Base-by-base conservation (phyloP, 1,140 invertebrate species). In the Drosophila santomea region DNA sequence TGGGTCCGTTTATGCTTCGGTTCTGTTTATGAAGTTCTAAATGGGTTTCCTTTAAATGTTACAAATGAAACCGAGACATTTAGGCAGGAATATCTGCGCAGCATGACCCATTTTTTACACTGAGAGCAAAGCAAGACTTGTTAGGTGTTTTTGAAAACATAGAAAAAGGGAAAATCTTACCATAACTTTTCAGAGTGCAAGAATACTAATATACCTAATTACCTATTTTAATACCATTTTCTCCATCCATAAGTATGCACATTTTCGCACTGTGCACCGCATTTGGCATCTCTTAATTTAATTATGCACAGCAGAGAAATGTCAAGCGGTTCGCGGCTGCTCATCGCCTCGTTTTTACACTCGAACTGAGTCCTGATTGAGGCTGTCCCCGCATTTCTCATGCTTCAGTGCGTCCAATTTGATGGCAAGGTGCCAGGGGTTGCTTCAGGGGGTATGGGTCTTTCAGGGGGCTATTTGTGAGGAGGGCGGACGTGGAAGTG, bases 391-490 rank as follows among this genome's bases (percentile, higher is more conserved):
- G 69, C 78, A 86, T 80, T 88, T 88, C 82, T 88, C 63, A 77
- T 83, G 83, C 83, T 80, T 88, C 72, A 89, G 71, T 88, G 84
- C 79, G 72, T 83, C 56, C 83, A 80, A 83, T 88, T 88, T 80
- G 57, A 35, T 64, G 47, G 52, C 63, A 73, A 62, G 62, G 51
- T 55, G 64, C 56, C 44, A 56, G 48, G 69, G 64, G 38, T 8
- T 14, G 52, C 8, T 20, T 28, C 58, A 7, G 3, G 3, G 14
- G 4, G 6, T 17, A 17, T 17, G 6, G 23, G 5, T 25, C 6
- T 8, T 32, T 32, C 28, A 25, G 25, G 25, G 25, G 25, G 25
- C 25, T 25, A 32, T 32, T 32, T 8, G 6, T 8, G 32, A 8
- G 47, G 23, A 7, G 47, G 23, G 20, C 10, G 25, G 35, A 15